These are phyloP conservation scores for Cyphomyrmex costatus DNA, from an alignment of 1,140 invertebrate species.

Conservation along the genomic window DNA sequence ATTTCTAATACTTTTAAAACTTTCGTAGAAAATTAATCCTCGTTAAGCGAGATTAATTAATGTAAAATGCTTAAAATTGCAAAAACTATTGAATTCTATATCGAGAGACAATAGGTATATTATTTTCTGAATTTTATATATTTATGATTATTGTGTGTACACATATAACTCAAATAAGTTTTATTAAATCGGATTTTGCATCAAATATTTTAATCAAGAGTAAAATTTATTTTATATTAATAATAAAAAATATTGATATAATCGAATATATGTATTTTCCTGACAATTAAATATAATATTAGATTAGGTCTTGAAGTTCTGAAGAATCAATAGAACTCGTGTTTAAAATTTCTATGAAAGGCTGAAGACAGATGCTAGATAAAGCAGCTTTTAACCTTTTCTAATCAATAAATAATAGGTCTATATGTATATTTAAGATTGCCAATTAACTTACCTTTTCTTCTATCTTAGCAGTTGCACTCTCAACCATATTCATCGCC, in stretches of 20 bases:
- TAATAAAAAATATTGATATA: background rate
- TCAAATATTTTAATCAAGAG: background rate
- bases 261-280: background rate
- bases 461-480: constrained; percentile 86
- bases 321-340: background rate
- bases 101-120: background rate
- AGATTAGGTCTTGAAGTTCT: background rate
- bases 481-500: constrained; percentile 85
- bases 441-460: constrained; percentile 85
- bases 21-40: constrained; percentile 8
- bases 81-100: background rate
- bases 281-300: background rate
- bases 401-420: constrained; percentile 26
- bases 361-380: constrained; percentile 2
- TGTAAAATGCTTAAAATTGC: background rate
- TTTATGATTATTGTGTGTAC: background rate
- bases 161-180: background rate
- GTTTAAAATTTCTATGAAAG: constrained; percentile 10
- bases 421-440: background rate
- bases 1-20: background rate
- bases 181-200: background rate
- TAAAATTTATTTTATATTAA: background rate
- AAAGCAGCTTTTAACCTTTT: constrained; percentile 10
- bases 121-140: background rate
- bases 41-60: constrained; percentile 6